A percentile compares a stretch with the other conserved stretches of the same genome.
phyloP scores from a whole-genome alignment of 2,113 vertebrate genomes.

The Notothenia rossii region DNA sequence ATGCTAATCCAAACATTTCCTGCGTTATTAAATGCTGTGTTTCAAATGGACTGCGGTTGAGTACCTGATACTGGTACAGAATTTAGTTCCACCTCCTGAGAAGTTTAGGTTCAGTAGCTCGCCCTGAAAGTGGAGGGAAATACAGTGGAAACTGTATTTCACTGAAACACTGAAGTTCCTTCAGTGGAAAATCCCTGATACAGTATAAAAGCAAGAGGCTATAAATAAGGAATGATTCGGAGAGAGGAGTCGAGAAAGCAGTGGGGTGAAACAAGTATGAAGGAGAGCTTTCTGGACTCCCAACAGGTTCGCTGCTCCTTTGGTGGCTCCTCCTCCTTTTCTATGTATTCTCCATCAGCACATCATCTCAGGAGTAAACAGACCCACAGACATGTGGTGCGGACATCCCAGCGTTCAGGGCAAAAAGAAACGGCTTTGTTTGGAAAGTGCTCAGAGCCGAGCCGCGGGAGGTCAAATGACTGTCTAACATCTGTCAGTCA shows the following conservation, averaged over 20 bases:
- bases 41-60: background rate
- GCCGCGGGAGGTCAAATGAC: constrained; percentile 56
- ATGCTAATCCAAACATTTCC: background rate
- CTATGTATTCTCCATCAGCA: constrained; percentile 24
- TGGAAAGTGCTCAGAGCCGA: constrained; percentile 18
- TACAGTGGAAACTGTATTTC: background rate
- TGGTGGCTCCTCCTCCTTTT: background rate
- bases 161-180: background rate
- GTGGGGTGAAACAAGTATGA: constrained; percentile 6
- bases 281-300: constrained; percentile 14
- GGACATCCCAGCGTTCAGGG: background rate
- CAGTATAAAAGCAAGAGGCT: constrained; percentile 3
- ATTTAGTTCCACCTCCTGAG: background rate
- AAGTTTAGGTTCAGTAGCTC: background rate
- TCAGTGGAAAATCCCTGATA: background rate
- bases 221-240: constrained; percentile 26
- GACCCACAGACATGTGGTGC: constrained; percentile 1
- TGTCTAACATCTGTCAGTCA: constrained; percentile 66
- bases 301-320: constrained; percentile 9
- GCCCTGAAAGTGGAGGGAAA: background rate
- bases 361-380: constrained; percentile 33
- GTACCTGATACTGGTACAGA: background rate
- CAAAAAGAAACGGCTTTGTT: constrained; percentile 32
- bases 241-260: constrained; percentile 11
- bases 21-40: background rate